These are phyloP conservation scores for Saccostrea glomerata DNA, from an alignment of 1,140 invertebrate genomes.

Conservation along the genomic window DNA sequence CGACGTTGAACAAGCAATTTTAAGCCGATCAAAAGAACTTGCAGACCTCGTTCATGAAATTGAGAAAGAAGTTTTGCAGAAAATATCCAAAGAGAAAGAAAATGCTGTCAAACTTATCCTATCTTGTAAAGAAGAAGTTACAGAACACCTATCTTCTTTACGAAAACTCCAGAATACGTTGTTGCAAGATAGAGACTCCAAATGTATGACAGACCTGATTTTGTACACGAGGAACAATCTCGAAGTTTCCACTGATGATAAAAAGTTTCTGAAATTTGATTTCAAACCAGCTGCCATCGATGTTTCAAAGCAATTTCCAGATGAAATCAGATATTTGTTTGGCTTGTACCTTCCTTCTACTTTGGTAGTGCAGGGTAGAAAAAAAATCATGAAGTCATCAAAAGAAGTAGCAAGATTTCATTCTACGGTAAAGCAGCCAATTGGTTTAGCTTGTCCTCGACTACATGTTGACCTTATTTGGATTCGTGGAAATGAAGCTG, in stretches of 20 bases:
- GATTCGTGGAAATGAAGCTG: neutral
- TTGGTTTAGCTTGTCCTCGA: neutral
- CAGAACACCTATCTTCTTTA: neutral
- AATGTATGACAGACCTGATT: neutral
- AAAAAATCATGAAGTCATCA: neutral
- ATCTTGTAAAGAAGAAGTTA: neutral
- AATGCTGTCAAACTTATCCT: neutral
- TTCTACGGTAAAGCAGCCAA: neutral
- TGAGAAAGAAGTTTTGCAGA: neutral
- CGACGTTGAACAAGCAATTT: neutral
- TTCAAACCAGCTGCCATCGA: neutral
- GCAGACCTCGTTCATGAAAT: neutral
- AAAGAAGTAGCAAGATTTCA: neutral
- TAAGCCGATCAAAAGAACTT: neutral
- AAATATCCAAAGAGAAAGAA: neutral
- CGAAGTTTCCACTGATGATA: neutral
- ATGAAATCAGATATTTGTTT: neutral
- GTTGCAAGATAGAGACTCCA: neutral
- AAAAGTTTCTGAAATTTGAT: neutral
- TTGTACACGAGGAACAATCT: neutral
- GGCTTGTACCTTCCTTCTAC: neutral
- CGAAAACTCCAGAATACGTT: neutral
- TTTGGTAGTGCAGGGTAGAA: neutral
- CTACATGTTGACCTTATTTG: neutral
- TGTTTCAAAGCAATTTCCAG: neutral